These are phyloP conservation scores for Pangasius sanitwongsei DNA, from an alignment of 2,797 vertebrate species.

Conservation along the genomic window DNA sequence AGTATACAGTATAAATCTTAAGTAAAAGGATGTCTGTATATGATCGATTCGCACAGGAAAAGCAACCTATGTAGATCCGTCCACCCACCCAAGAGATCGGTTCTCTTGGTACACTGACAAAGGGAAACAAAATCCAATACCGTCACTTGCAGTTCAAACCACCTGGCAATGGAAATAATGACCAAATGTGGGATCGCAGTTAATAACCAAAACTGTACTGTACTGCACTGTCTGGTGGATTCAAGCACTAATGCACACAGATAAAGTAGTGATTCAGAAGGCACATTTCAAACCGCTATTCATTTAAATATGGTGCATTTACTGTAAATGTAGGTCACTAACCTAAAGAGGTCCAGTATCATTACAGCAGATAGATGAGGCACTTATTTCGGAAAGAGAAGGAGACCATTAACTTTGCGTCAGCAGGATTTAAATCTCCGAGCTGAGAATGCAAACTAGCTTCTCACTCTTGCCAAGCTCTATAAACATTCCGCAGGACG, in stretches of 20 bases:
- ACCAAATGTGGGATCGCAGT: not conserved
- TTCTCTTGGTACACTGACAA: not conserved
- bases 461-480: conserved; percentile 36
- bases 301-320: not conserved
- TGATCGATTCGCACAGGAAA: not conserved
- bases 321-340: conserved; percentile 46
- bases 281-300: not conserved
- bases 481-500: conserved; percentile 58
- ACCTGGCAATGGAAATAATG: not conserved
- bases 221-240: not conserved
- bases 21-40: not conserved
- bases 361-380: conserved; percentile 56
- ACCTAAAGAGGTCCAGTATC: conserved; percentile 46
- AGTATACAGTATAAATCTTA: not conserved
- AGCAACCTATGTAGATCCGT: not conserved
- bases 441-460: conserved; percentile 50
- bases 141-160: not conserved
- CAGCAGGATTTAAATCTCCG: conserved; percentile 51
- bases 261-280: not conserved
- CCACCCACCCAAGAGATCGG: not conserved
- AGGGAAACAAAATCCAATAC: not conserved
- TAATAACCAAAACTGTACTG: not conserved
- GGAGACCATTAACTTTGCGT: conserved; percentile 49
- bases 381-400: conserved; percentile 43
- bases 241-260: not conserved